Percentiles rank a stretch among this genome's conserved stretches.
Conservation (phyloP, 37 sponge, comb jelly and placozoan genomes). For the Mnemiopsis leidyi region DNA sequence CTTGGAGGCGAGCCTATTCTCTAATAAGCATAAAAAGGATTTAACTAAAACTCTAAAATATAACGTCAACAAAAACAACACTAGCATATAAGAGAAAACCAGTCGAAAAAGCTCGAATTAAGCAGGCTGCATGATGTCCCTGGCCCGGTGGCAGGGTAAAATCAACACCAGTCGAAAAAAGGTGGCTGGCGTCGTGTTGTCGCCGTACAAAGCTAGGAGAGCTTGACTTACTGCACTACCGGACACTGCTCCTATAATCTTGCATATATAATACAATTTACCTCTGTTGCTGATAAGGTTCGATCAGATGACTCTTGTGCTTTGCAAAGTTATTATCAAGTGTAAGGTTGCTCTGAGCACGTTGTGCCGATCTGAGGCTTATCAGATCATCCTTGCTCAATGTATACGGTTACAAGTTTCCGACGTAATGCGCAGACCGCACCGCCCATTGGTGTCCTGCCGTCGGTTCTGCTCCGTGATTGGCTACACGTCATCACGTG, state of each 20-base stretch:
- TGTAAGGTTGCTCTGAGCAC: background rate
- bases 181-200: background rate
- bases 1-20: no score
- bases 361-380: slow-evolving; percentile 3
- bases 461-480: background rate
- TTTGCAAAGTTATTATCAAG: slow-evolving; percentile 35
- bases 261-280: slow-evolving; percentile 54
- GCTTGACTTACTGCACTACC: background rate
- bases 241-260: background rate
- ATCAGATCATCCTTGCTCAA: slow-evolving; percentile 46
- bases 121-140: no score
- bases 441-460: background rate
- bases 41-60: no score
- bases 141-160: no score
- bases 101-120: no score
- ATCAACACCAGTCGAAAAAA: no score
- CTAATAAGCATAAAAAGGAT: no score
- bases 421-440: background rate
- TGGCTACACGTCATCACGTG: background rate
- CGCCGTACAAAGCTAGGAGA: background rate
- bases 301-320: slow-evolving; percentile 42
- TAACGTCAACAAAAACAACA: no score
- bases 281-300: background rate
- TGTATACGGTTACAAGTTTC: slow-evolving; percentile 56
- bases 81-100: no score